Conservation (phyloP, 2,888 invertebrate genomes). For the Calameuta idolon region DNA sequence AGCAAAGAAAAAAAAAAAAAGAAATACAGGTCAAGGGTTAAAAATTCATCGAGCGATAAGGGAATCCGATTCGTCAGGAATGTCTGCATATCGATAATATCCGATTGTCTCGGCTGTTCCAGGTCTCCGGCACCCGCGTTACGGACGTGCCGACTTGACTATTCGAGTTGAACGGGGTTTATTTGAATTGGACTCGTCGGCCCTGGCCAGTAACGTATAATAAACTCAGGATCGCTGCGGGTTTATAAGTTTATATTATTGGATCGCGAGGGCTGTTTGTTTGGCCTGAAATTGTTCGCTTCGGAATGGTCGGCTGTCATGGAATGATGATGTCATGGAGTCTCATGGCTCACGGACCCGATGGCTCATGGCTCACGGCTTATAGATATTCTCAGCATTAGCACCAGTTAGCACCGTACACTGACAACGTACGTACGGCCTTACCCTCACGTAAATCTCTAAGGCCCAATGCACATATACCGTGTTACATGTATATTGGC, state of each 20-base stretch:
- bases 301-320: constrained; percentile 61
- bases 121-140: background rate
- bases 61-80: background rate
- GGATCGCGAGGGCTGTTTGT: constrained; percentile 53
- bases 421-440: background rate
- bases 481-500: background rate
- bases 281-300: constrained; percentile 56
- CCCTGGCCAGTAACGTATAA: constrained; percentile 1
- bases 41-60: background rate
- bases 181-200: constrained; percentile 5
- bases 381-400: constrained; percentile 12
- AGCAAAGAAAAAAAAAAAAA: background rate
- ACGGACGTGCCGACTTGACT: background rate
- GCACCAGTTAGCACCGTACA: constrained; percentile 2
- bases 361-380: constrained; percentile 5
- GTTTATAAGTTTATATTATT: constrained; percentile 50
- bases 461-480: background rate
- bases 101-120: background rate
- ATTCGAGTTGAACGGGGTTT: background rate
- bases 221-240: constrained; percentile 10
- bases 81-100: background rate
- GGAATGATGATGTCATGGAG: constrained; percentile 67
- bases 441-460: background rate
- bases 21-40: no score
- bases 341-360: constrained; percentile 30